Percentiles rank a stretch among this genome's conserved stretches.
Evolutionary conservation across 2,888 invertebrate species (phyloP).

Genomic region (Volucella inflata): DNA sequence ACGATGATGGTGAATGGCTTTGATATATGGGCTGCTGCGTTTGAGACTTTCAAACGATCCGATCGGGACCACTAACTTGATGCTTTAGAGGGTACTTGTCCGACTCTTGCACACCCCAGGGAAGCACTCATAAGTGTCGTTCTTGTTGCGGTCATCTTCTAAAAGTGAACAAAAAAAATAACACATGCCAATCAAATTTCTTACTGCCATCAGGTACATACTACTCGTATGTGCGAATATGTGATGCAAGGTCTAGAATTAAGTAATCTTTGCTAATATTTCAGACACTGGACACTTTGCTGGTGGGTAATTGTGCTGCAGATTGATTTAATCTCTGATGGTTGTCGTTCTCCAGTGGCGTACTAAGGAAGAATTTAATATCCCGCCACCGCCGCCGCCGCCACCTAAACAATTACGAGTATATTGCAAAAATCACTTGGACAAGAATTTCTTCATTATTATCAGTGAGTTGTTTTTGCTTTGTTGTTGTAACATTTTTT

Average conservation of each 20-base stretch:
- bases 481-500: not conserved
- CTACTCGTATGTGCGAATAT: slow-evolving; percentile 8
- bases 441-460: slow-evolving; percentile 51
- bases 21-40: slow-evolving; percentile 52
- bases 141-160: slow-evolving; percentile 65
- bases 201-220: slow-evolving; percentile 24
- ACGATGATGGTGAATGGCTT: slow-evolving; percentile 62
- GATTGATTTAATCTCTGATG: slow-evolving; percentile 69
- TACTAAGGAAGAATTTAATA: slow-evolving; percentile 29
- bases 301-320: slow-evolving; percentile 69
- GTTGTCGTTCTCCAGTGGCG: slow-evolving; percentile 55
- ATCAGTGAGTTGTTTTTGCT: slow-evolving; percentile 25
- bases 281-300: slow-evolving; percentile 73
- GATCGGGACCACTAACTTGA: slow-evolving; percentile 55
- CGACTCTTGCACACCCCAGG: slow-evolving; percentile 40
- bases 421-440: slow-evolving; percentile 67
- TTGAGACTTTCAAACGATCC: slow-evolving; percentile 30
- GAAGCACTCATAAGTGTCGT: slow-evolving; percentile 63
- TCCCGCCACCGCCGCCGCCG: slow-evolving; percentile 1
- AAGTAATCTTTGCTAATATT: slow-evolving; percentile 75
- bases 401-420: slow-evolving; percentile 30
- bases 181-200: slow-evolving; percentile 15
- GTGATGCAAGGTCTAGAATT: slow-evolving; percentile 65
- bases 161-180: slow-evolving; percentile 36
- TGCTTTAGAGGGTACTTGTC: slow-evolving; percentile 33